phyloP scores from a whole-genome alignment of 2,113 vertebrate genomes.

The Genyomyrus donnyi region DNA sequence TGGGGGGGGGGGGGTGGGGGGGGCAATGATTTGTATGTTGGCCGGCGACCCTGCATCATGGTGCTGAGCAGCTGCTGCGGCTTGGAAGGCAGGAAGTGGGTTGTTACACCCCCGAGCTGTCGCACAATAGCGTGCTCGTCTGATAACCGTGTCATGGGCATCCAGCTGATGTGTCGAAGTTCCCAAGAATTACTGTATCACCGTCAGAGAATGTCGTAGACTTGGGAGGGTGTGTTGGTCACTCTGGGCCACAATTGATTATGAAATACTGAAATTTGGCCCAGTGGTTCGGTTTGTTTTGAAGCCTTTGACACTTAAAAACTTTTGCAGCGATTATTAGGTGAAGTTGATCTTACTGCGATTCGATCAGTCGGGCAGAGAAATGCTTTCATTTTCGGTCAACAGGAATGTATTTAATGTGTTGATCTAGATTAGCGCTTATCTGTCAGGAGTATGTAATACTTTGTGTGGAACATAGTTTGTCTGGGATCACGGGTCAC shows the following conservation, averaged over 20 bases:
- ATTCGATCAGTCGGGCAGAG: neutral
- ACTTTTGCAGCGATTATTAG: neutral
- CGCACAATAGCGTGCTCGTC: fast-evolving
- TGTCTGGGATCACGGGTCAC: neutral
- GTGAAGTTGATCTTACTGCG: neutral
- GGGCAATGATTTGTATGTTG: neutral
- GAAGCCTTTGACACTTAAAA: neutral
- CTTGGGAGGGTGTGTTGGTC: neutral
- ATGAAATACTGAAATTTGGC: neutral
- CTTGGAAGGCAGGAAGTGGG: neutral
- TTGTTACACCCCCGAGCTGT: neutral
- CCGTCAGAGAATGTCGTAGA: neutral
- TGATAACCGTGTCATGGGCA: neutral
- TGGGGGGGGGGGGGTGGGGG: neutral
- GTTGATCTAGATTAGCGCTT: neutral
- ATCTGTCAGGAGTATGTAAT: neutral
- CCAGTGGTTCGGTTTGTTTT: neutral
- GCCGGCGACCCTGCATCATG: neutral
- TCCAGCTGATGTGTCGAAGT: neutral
- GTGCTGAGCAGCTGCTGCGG: neutral
- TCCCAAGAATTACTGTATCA: neutral
- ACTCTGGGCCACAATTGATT: neutral
- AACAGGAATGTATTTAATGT: neutral
- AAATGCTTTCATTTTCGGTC: neutral
- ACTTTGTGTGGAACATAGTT: neutral